A percentile compares a stretch with the other conserved stretches of the same genome.
Evolutionary conservation across 1,140 invertebrate species (phyloP).

Genomic region (Eriocheir sinensis): DNA sequence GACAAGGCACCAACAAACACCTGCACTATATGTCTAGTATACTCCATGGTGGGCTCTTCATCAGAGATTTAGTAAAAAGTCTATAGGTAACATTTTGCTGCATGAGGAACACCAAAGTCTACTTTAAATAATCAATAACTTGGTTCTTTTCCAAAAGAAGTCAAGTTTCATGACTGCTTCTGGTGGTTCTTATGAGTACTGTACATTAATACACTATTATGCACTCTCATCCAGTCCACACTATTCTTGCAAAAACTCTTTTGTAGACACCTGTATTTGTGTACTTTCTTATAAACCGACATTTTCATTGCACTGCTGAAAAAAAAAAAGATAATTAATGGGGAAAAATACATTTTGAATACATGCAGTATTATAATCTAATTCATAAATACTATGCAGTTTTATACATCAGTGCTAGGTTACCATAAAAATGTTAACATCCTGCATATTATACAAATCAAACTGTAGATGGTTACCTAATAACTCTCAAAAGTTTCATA

Average conservation of each 20-base stretch:
- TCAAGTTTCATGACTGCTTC: not conserved
- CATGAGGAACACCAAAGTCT: slow-evolving; percentile 38
- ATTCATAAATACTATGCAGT: no score
- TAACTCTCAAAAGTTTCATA: not conserved
- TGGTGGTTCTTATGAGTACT: not conserved
- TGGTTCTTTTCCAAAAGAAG: not conserved
- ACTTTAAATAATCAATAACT: not conserved
- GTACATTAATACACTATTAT: not conserved
- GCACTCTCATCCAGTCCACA: slow-evolving; percentile 42
- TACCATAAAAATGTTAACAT: no score
- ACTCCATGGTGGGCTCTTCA: slow-evolving; percentile 66
- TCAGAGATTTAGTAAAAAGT: slow-evolving; percentile 33
- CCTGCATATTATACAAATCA: no score
- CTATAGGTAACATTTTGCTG: slow-evolving; percentile 57
- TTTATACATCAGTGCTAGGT: no score
- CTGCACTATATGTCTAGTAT: slow-evolving; percentile 76
- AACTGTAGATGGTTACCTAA: no score
- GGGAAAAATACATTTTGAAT: no score
- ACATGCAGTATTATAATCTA: no score
- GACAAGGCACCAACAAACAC: slow-evolving; percentile 95
- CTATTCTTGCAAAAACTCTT: no score
- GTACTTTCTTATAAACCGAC: no score
- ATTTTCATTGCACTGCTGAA: no score
- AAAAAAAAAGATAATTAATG: no score
- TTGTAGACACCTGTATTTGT: no score